Percentiles rank a stretch among this genome's conserved stretches.
These are phyloP conservation scores for Dicaeum eximium DNA, from an alignment of 2,113 vertebrate genomes.

Conservation along the genomic window DNA sequence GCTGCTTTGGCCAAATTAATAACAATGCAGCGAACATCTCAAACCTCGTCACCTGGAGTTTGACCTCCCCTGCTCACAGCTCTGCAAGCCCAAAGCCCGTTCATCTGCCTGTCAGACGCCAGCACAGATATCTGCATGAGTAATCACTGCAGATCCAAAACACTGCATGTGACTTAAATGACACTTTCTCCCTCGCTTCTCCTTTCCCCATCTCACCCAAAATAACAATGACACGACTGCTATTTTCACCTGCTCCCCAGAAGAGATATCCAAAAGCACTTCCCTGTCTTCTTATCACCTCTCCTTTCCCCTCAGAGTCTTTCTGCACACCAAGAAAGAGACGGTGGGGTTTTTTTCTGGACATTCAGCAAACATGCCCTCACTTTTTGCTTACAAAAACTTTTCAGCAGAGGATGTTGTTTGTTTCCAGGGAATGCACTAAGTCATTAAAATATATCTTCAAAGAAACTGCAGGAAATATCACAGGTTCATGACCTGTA, in stretches of 20 bases:
- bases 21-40: not conserved
- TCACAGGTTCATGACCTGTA: not conserved
- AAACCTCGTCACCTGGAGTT: not conserved
- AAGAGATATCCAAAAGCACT: not conserved
- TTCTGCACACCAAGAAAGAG: not conserved
- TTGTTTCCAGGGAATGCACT: not conserved
- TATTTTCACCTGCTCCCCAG: not conserved
- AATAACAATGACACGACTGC: not conserved
- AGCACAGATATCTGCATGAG: conserved; percentile 26
- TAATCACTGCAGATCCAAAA: conserved; percentile 33
- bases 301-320: not conserved
- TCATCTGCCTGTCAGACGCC: not conserved
- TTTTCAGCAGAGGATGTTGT: not conserved
- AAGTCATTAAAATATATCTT: not conserved
- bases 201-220: not conserved
- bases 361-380: not conserved
- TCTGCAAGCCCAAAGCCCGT: not conserved
- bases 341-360: not conserved
- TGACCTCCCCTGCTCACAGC: not conserved
- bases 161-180: not conserved
- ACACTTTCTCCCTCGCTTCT: not conserved
- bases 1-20: not conserved
- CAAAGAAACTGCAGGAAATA: not conserved
- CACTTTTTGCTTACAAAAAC: not conserved
- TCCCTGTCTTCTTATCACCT: not conserved